phyloP scores from a whole-genome alignment of 2,888 invertebrate genomes.

The Lordiphosa fenestrarum region DNA sequence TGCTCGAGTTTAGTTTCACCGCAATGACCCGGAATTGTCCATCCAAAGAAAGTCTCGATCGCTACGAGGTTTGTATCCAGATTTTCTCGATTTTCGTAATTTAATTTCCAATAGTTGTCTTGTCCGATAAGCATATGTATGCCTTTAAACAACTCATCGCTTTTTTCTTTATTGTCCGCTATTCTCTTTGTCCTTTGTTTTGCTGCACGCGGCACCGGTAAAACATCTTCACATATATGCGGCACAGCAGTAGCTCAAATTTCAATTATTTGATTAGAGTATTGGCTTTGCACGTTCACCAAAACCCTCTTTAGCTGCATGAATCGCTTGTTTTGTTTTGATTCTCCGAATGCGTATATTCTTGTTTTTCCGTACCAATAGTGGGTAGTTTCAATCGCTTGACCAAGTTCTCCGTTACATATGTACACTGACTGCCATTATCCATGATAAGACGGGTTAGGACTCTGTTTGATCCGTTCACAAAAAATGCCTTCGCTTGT shows the following conservation, averaged over 20 bases:
- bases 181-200: neutral
- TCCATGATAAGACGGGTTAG: neutral
- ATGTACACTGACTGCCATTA: too few species aligned
- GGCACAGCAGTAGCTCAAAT: too few species aligned
- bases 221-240: slow-evolving; percentile 1
- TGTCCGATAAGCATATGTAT: neutral
- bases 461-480: neutral
- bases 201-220: neutral
- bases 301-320: neutral
- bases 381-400: too few species aligned
- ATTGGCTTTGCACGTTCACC: neutral
- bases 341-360: neutral
- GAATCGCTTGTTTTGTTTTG: neutral
- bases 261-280: neutral
- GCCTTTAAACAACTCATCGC: neutral
- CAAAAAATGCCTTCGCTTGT: slow-evolving; percentile 3
- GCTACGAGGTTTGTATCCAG: neutral
- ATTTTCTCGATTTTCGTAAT: neutral
- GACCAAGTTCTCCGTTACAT: too few species aligned
- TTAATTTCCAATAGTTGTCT: slow-evolving; percentile 1
- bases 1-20: neutral
- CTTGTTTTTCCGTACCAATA: neutral
- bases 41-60: neutral
- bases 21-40: neutral
- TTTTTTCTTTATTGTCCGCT: neutral